These are phyloP conservation scores for Lampris megalopsis DNA, from an alignment of 2,113 vertebrate species.

Conservation along the genomic window DNA sequence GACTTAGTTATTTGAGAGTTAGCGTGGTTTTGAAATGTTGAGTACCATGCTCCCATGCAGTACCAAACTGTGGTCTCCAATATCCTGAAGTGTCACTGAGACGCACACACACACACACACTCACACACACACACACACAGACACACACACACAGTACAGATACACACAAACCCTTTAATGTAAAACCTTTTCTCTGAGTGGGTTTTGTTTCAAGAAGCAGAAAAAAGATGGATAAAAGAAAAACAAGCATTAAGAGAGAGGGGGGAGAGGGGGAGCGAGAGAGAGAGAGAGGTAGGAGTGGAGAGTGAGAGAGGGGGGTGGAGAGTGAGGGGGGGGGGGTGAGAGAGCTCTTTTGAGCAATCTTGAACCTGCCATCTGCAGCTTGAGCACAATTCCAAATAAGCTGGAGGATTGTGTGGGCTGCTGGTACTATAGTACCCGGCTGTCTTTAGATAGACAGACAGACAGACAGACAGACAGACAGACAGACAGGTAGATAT, in stretches of 20 bases:
- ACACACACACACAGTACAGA: slow-evolving; percentile 7
- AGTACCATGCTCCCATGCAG: too few species aligned
- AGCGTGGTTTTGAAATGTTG: too few species aligned
- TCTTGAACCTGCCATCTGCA: slow-evolving; percentile 75
- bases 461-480: too few species aligned
- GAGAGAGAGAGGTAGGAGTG: not conserved
- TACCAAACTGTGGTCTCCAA: too few species aligned
- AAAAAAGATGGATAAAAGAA: too few species aligned
- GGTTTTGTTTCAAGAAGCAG: too few species aligned
- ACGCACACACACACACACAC: too few species aligned
- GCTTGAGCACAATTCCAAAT: slow-evolving; percentile 66
- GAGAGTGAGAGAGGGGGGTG: not conserved
- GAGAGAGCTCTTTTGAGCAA: not conserved
- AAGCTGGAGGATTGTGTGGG: slow-evolving; percentile 71
- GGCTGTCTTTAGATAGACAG: too few species aligned
- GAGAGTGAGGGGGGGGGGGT: not conserved
- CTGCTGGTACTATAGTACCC: slow-evolving; percentile 58
- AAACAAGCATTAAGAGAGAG: too few species aligned
- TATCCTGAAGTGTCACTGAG: too few species aligned
- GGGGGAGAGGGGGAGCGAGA: not conserved
- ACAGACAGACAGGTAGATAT: too few species aligned
- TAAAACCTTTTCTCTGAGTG: not conserved
- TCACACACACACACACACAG: not conserved
- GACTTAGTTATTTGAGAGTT: too few species aligned
- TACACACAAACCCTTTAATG: not conserved